Conservation (phyloP, 1,140 invertebrate genomes). For the Phthorimaea operculella region DNA sequence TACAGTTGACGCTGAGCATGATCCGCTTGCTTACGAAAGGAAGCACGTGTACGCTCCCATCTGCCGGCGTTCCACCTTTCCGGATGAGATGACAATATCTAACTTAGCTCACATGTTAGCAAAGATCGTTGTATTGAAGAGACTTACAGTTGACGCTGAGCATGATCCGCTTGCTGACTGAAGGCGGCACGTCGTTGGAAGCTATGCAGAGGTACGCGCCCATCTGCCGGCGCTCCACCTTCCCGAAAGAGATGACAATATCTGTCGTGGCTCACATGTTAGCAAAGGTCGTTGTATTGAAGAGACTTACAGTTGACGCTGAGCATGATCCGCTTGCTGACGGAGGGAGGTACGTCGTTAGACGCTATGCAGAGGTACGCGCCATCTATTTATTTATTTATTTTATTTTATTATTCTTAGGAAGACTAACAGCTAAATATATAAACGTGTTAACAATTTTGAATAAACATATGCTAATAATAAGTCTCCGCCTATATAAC, state of each 20-base stretch:
- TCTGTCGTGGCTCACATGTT: too few species aligned
- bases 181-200: constrained; percentile 79
- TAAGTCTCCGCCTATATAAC: too few species aligned
- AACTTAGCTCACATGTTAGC: too few species aligned
- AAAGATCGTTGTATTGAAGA: too few species aligned
- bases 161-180: constrained; percentile 79
- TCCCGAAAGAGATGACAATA: too few species aligned
- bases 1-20: constrained; percentile 79
- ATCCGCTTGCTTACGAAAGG: constrained; percentile 81
- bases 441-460: too few species aligned
- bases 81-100: too few species aligned
- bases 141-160: constrained; percentile 83
- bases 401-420: too few species aligned
- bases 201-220: constrained; percentile 81
- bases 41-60: constrained; percentile 80
- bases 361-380: constrained; percentile 80
- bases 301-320: constrained; percentile 80
- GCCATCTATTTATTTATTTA: too few species aligned
- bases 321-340: constrained; percentile 79
- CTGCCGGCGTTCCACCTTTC: constrained; percentile 76
- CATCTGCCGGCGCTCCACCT: constrained; percentile 79
- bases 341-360: constrained; percentile 80
- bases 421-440: too few species aligned
- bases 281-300: too few species aligned
- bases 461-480: too few species aligned